phyloP scores from a whole-genome alignment of 2,797 vertebrate species.

The Anniella stebbinsi region DNA sequence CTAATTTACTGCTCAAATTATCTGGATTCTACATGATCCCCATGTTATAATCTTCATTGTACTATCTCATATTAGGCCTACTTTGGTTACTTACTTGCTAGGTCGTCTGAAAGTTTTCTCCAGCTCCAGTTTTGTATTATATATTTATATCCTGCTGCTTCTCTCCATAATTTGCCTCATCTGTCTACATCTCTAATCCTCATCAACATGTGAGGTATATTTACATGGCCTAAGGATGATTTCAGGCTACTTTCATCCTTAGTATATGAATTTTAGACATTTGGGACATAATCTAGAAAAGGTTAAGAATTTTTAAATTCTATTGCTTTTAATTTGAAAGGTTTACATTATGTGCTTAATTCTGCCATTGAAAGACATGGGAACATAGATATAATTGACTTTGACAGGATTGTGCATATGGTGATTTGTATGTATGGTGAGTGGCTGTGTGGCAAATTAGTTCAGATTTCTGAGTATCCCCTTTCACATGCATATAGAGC shows the following conservation, averaged over 20 bases:
- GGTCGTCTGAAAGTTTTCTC: background rate
- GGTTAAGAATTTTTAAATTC: background rate
- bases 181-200: background rate
- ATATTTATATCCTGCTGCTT: background rate
- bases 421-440: background rate
- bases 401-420: background rate
- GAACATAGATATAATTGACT: background rate
- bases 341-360: background rate
- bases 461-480: background rate
- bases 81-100: background rate
- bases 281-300: conserved; percentile 2
- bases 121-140: background rate
- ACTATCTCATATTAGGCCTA: background rate
- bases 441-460: background rate
- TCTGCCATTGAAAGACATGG: background rate
- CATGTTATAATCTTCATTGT: background rate
- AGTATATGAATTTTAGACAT: background rate
- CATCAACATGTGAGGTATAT: background rate
- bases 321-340: background rate
- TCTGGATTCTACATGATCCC: background rate
- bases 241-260: background rate
- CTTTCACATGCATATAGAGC: background rate
- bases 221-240: background rate
- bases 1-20: background rate
- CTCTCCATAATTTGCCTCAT: background rate